These are phyloP conservation scores for Cnemophilus loriae DNA, from an alignment of 2,113 vertebrate genomes.

Conservation along the genomic window DNA sequence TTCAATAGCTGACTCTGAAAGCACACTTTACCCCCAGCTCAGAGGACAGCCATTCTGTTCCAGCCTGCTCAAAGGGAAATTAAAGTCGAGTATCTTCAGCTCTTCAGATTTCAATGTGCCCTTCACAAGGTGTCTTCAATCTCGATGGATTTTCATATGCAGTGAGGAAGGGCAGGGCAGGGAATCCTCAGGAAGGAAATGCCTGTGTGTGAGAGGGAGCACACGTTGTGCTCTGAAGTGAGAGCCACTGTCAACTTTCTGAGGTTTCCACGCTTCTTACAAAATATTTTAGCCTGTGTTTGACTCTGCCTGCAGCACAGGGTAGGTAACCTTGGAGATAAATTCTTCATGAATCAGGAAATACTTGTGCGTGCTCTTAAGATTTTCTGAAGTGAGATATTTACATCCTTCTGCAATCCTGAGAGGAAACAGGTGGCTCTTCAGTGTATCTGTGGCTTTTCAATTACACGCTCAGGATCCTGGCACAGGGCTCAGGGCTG, in stretches of 20 bases:
- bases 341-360: conserved; percentile 36
- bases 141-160: neutral
- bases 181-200: neutral
- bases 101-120: neutral
- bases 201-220: neutral
- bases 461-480: conserved; percentile 1
- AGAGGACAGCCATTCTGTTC: neutral
- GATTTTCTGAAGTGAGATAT: neutral
- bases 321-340: conserved; percentile 8
- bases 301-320: neutral
- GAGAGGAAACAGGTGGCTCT: conserved; percentile 25
- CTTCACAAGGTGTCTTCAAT: neutral
- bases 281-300: neutral
- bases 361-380: neutral
- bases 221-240: neutral
- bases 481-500: neutral
- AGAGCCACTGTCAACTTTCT: neutral
- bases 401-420: neutral
- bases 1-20: neutral
- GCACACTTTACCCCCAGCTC: neutral
- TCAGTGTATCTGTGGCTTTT: neutral
- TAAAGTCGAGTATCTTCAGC: neutral
- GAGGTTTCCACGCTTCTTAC: neutral
- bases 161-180: neutral
- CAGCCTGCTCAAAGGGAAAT: neutral